Evolutionary conservation across 2,797 vertebrate genomes (phyloP).

Genomic region (Epinephelus coioides): DNA sequence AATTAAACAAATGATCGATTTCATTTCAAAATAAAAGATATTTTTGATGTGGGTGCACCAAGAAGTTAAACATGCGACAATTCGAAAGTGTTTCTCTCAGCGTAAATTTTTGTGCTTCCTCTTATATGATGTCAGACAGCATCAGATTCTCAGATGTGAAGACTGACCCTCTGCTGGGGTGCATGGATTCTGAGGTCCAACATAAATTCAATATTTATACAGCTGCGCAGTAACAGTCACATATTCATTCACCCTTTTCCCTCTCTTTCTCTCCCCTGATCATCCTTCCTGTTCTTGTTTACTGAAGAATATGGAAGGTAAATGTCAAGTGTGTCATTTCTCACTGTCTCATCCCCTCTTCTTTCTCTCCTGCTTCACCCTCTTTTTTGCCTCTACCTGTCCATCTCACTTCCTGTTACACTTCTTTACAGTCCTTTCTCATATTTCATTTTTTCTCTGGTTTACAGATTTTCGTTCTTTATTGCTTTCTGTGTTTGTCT

Average conservation of each 20-base stretch:
- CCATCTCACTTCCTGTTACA: not conserved
- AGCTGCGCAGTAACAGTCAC: constrained; percentile 40
- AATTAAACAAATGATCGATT: not conserved
- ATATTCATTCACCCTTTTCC: constrained; percentile 50
- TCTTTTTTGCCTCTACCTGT: not conserved
- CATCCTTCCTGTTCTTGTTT: constrained; percentile 65
- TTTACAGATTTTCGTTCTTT: not conserved
- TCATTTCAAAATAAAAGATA: not conserved
- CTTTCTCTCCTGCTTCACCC: not conserved
- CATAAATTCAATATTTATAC: constrained; percentile 63
- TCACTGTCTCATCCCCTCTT: constrained; percentile 10
- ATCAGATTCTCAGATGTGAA: not conserved
- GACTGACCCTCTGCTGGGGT: constrained; percentile 4
- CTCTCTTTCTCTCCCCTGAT: constrained; percentile 26
- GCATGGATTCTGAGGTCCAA: not conserved
- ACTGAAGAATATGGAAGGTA: constrained; percentile 79
- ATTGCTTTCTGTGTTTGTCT: constrained; percentile 4
- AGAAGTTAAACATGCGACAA: not conserved
- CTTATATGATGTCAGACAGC: not conserved
- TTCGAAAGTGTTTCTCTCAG: not conserved
- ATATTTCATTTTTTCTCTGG: not conserved
- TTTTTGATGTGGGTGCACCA: not conserved
- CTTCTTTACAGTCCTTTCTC: constrained; percentile 1
- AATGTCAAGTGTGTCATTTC: constrained; percentile 72
- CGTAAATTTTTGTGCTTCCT: not conserved